These are phyloP conservation scores for Jaculus jaculus DNA, from an alignment of 2,113 vertebrate species.

Conservation along the genomic window DNA sequence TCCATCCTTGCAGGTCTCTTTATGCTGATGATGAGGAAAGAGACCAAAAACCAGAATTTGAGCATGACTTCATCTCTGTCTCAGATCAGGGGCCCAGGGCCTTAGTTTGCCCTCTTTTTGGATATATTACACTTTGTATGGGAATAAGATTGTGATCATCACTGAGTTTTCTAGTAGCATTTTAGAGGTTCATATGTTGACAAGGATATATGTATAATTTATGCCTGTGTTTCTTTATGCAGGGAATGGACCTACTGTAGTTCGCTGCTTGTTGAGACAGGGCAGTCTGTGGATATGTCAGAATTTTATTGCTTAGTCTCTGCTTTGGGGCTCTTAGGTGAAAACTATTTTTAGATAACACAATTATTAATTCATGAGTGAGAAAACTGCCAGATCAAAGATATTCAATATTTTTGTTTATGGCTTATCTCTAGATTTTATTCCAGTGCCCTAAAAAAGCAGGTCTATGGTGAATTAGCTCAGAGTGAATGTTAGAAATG, in stretches of 20 bases:
- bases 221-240: neutral
- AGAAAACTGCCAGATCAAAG: constrained; percentile 36
- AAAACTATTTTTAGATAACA: constrained; percentile 55
- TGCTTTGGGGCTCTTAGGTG: neutral
- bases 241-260: neutral
- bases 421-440: constrained; percentile 31
- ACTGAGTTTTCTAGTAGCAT: neutral
- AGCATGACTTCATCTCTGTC: neutral
- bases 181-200: neutral
- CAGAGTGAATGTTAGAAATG: neutral
- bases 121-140: neutral
- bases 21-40: neutral
- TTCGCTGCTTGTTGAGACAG: neutral
- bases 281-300: neutral
- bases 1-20: neutral
- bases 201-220: neutral
- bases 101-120: neutral
- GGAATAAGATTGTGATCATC: neutral
- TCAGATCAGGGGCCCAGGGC: neutral
- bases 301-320: constrained; percentile 22
- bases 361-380: constrained; percentile 62
- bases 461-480: neutral
- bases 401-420: constrained; percentile 42
- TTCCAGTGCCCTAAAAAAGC: constrained; percentile 34
- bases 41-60: neutral